These are phyloP conservation scores for Lutraria rhynchaena DNA, from an alignment of 1,140 invertebrate species.

Conservation along the genomic window DNA sequence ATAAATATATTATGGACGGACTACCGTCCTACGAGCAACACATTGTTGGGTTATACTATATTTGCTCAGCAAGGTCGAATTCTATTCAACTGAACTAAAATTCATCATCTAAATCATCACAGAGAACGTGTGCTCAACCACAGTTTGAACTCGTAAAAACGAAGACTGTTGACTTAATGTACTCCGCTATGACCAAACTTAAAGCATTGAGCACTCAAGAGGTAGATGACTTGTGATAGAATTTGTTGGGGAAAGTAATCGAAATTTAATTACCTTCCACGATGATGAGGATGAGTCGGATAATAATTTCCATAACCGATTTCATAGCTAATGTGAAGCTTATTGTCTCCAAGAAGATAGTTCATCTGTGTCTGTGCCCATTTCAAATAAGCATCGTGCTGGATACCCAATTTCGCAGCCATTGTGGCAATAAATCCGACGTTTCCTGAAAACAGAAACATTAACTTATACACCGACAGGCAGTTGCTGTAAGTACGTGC, in stretches of 20 bases:
- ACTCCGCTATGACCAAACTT: too few species aligned
- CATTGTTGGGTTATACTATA: too few species aligned
- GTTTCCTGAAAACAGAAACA: slow-evolving; percentile 25
- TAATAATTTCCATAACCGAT: slow-evolving; percentile 85
- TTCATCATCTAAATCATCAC: too few species aligned
- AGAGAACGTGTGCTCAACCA: not conserved
- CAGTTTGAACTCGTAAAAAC: not conserved
- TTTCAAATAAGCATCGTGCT: slow-evolving; percentile 32
- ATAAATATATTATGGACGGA: too few species aligned
- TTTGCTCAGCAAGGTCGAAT: too few species aligned
- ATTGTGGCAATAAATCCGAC: slow-evolving; percentile 23
- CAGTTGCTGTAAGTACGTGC: too few species aligned
- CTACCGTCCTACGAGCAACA: too few species aligned
- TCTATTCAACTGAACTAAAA: too few species aligned
- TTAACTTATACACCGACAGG: too few species aligned
- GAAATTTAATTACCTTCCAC: slow-evolving; percentile 51
- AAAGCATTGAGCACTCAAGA: too few species aligned
- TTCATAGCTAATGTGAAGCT: slow-evolving; percentile 85
- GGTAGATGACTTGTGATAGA: too few species aligned
- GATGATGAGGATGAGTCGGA: slow-evolving; percentile 62
- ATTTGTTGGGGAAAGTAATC: too few species aligned
- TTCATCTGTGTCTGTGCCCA: slow-evolving; percentile 83
- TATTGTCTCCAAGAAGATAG: slow-evolving; percentile 85
- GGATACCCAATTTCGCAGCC: slow-evolving; percentile 36
- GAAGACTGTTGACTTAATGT: not conserved